Evolutionary conservation across 2,113 vertebrate species (phyloP).

Genomic region (Catharus bicknelli): DNA sequence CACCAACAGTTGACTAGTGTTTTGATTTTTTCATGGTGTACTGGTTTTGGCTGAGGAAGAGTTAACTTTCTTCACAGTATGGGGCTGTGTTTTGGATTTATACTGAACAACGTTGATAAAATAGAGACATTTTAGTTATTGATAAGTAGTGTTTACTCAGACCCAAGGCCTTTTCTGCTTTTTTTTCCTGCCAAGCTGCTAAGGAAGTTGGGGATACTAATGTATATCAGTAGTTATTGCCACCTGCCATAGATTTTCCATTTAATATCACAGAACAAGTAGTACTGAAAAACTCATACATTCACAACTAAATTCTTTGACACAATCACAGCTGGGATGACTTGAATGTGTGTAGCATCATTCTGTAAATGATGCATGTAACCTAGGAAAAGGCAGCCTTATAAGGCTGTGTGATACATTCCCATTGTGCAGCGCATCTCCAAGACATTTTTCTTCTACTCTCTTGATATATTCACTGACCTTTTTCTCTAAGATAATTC

Average conservation of each 20-base stretch:
- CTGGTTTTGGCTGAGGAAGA: background rate
- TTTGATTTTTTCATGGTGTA: background rate
- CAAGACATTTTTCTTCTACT: background rate
- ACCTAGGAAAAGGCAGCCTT: background rate
- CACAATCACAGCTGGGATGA: background rate
- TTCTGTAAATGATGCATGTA: background rate
- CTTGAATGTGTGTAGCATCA: background rate
- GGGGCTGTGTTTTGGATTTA: background rate
- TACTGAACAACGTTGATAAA: background rate
- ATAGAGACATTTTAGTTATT: background rate
- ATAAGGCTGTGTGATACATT: background rate
- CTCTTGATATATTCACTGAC: background rate
- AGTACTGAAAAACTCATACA: background rate
- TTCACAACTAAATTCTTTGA: background rate
- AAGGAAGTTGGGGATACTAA: background rate
- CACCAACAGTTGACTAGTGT: background rate
- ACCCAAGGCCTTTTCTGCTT: background rate
- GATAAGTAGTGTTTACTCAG: background rate
- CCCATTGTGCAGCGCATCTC: background rate
- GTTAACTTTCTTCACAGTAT: background rate
- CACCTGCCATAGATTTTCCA: background rate
- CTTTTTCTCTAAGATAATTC: background rate
- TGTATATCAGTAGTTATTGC: background rate
- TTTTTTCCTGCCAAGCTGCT: background rate
- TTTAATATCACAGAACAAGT: background rate